Evolutionary conservation across 2,888 invertebrate species (phyloP), one percentile per base, ranked within the genome.

Genomic region (Zaprionus bogoriensis): DNA sequence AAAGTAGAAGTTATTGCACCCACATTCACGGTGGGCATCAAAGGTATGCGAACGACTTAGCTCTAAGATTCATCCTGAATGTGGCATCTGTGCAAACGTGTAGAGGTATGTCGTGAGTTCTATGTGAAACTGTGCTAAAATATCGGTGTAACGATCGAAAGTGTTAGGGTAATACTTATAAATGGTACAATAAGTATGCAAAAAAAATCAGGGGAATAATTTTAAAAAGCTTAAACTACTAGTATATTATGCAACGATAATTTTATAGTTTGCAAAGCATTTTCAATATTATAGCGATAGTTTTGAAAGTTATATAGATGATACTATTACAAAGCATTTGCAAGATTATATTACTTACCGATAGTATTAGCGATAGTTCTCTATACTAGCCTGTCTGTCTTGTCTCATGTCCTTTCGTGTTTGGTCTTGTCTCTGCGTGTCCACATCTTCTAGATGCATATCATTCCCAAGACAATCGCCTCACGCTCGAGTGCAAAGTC

Each of bases 401-500:
- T 55, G 84, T 83, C 68, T 76, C 41, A 76, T 65, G 47, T 20
- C 32, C 46, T 63, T n/a, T 20, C 47, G 61, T 61, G 12, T 41
- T 6, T 41, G 4, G 54, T 19, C 47, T 61, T 52, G 62, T 68
- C 39, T 61, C 28, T 72, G 39, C 42, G 41, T 47, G 45, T 67
- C 10, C 20, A 39, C 67, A 65, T 63, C 52, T 83, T 80, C 17
- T 81, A 90, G 96, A 96, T 89, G 92, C 92, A 27, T 96, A 95
- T 89, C 94, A 94, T 82, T 91, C 93, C 75, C 92, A 93, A 39
- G 94, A 93, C 81, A 94, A 96, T 88, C 94, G 95, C 84, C 90
- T 96, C 20, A 92, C 93, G 2, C 91, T 97, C 51, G 96, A 96
- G 90, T 96, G 96, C 86, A 93, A 95, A 46, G 93, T 96, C 22